Conservation (phyloP, 2,113 vertebrate species). For the Gallinago media region DNA sequence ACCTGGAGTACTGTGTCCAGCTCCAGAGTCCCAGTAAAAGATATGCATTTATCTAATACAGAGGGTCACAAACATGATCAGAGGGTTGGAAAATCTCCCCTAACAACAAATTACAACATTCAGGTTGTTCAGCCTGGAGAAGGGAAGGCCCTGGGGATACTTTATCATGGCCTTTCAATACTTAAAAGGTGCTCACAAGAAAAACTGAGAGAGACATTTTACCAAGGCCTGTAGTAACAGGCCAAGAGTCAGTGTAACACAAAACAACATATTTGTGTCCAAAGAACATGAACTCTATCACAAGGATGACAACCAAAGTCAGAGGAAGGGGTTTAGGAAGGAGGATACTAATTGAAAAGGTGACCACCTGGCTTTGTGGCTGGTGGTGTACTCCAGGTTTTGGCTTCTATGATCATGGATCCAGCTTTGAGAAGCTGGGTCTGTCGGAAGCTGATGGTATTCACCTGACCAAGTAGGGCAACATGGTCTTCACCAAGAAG, state of each 20-base stretch:
- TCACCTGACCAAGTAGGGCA: too few relatives aligned
- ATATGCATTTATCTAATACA: not conserved
- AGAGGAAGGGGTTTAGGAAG: not conserved
- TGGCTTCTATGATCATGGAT: accelerated
- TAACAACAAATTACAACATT: not conserved
- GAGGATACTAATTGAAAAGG: not conserved
- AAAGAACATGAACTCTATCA: not conserved
- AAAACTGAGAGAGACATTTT: not conserved
- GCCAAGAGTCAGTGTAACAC: not conserved
- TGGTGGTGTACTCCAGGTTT: not conserved
- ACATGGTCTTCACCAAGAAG: accelerated
- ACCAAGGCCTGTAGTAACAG: not conserved
- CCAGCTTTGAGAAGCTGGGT: not conserved
- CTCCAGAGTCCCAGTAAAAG: too few relatives aligned
- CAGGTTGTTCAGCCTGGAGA: not conserved
- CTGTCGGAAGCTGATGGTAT: too few relatives aligned
- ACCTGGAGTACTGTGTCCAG: not conserved
- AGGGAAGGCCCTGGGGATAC: not conserved
- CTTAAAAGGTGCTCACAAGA: not conserved
- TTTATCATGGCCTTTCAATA: not conserved
- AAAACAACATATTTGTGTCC: not conserved
- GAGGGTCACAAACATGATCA: not conserved
- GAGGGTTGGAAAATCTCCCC: not conserved
- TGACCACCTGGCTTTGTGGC: not conserved
- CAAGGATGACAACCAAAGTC: too few relatives aligned